Base-by-base conservation (phyloP, 2,797 vertebrate species). In the Enteromius radiatus region DNA sequence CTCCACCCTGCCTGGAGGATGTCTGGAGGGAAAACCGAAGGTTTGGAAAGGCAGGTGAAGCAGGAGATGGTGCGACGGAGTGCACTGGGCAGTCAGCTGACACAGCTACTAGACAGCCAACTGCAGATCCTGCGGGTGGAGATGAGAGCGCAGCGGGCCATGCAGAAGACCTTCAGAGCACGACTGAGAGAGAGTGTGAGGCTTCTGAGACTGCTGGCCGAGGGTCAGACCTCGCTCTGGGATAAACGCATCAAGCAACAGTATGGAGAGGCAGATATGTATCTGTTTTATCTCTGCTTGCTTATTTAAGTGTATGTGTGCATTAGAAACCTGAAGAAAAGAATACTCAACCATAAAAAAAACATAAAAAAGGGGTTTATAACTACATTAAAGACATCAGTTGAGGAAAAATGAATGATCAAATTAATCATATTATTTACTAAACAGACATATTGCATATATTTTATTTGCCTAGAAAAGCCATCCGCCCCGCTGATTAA, bases 11-110 rank as follows among this genome's bases (percentile, higher is more conserved):
- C 65, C 43, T 73, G 83, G 79, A 14, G 89, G 4, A 17, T 88
- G 69, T 14, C 54, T 63, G 0, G 36, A 28, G 85, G 85, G 80
- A 90, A 91, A 65, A 87, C 80, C n/a, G 31, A 84, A 90, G 33
- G 92, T 85, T 87, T 91, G 7, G 93, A 89, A 64, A 91, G 89
- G 84, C 94, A 97, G 90, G 93, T 95, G 49, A 95, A 97, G 87
- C 90, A 89, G 79, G 96, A 97, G 89, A 90, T 95, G 59, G 70
- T 47, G 31, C 84, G 78, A 31, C 92, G 96, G 49, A 93, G 91
- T 76, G 85, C 79, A 14, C 28, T 97, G 85, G 96, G 94, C 4
- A 88, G 89, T 0, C 91, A 95, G 77, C 89, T 97, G 2, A 90
- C 90, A 82, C 91, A 91, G 43, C 88, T 93, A 65, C 76, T 97